Evolutionary conservation across 2,888 invertebrate genomes (phyloP), one percentile per base, ranked within the genome.

Genomic region (Acrocera orbiculus): DNA sequence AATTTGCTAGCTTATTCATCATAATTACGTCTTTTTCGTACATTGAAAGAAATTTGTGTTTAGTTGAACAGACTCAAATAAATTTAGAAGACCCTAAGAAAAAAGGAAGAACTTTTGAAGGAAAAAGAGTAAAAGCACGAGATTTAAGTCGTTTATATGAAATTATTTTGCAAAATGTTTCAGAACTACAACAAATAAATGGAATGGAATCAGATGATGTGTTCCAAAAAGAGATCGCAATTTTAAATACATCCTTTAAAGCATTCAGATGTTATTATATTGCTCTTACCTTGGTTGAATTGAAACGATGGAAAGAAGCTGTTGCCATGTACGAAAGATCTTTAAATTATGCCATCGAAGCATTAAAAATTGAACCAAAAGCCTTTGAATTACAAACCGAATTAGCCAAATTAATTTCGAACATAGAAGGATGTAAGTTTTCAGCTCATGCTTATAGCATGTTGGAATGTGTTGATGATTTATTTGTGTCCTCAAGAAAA

Each of bases 141-240:
- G 92, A 93, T 56, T 64, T 92, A 47, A 85, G 90, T 0, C 71
- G 93, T 34, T 66, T 93, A 2, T 86, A 90, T 53, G 95, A 95
- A 58, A 86, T 90, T 40, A 85, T 92, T 29, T 68, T 93, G 36
- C 85, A 85, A 53, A 90, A 89, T 61, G 69, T 81, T 38, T 69
- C 69, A 2, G 90, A 92, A 59, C 69, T 90, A 52, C 77, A 79
- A 37, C 77, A 78, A 49, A 61, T 92, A 40, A 61, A 69, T 2
- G 82, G 81, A 6, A 66, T 81, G 48, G 78, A 83, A 48, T 72
- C 70, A 16, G 83, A 87, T 48, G 50, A 62, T n/a, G 62, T 61
- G 2, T 79, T 81, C 46, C 70, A 75, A 46, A 61, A 65, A 16
- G 81, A 83, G 51, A 69, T 85, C 22, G 73, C 77, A 34, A 69